Conservation (phyloP, 2,888 invertebrate genomes). For the Heliconius aoede region DNA sequence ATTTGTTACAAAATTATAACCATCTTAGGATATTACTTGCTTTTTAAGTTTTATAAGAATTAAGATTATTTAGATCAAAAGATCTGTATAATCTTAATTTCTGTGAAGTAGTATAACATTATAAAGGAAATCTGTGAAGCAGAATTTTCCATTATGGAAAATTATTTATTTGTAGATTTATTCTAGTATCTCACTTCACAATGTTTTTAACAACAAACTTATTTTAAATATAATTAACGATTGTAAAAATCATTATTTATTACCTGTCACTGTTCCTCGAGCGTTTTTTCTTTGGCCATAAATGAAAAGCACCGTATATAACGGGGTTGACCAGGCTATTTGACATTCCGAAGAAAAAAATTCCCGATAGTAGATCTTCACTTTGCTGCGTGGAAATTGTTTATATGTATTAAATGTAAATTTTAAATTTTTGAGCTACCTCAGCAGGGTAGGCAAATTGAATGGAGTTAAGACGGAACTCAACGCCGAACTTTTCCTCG, state of each 20-base stretch:
- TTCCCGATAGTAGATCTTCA: constrained; percentile 87
- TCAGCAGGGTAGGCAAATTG: too few species aligned
- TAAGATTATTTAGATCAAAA: too few species aligned
- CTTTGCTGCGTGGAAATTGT: constrained; percentile 81
- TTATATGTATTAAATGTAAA: background rate
- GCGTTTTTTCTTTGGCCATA: constrained; percentile 86
- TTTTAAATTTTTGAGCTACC: too few species aligned
- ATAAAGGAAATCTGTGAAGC: background rate
- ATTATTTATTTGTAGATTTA: too few species aligned
- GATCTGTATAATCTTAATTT: background rate
- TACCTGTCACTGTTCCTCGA: constrained; percentile 75
- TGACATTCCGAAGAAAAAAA: constrained; percentile 94
- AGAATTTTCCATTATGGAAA: background rate
- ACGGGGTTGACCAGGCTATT: constrained; percentile 93
- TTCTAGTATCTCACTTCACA: background rate
- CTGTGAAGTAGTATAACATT: background rate
- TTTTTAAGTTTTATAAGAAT: background rate
- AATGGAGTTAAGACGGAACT: too few species aligned
- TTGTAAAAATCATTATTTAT: background rate
- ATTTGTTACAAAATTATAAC: background rate
- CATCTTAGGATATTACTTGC: background rate
- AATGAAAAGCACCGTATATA: constrained; percentile 94
- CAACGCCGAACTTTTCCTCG: too few species aligned
- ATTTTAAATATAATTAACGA: background rate
- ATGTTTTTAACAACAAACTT: background rate